Conservation (phyloP, 2,888 invertebrate genomes). For the Amphipoea lucens region DNA sequence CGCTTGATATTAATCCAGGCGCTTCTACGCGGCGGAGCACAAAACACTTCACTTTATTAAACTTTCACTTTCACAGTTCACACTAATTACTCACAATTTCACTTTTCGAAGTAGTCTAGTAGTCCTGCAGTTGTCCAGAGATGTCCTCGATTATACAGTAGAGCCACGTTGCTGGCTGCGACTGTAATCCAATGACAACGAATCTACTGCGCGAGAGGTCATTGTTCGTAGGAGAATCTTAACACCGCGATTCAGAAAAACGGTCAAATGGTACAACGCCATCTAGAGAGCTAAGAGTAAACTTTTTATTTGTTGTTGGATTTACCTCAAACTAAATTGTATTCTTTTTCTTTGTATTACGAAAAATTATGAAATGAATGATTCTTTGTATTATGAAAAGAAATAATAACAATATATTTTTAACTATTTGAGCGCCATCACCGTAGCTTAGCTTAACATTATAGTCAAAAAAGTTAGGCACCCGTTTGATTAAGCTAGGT, state of each 20-base stretch:
- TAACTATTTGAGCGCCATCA: neutral
- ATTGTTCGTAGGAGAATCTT: conserved; percentile 47
- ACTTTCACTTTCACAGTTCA: neutral
- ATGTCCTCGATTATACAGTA: neutral
- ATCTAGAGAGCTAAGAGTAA: conserved; percentile 45
- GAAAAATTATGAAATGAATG: neutral
- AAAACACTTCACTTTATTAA: neutral
- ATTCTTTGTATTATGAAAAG: neutral
- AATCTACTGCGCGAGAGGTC: conserved; percentile 6
- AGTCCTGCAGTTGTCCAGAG: neutral
- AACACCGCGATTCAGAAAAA: conserved; percentile 54
- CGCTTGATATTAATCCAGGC: conserved; percentile 2
- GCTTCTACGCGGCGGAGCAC: neutral
- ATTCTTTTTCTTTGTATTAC: neutral
- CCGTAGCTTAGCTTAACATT: neutral
- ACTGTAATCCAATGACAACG: neutral
- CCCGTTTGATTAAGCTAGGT: neutral
- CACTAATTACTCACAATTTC: neutral
- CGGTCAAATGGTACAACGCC: conserved; percentile 44
- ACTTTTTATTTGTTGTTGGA: conserved; percentile 20
- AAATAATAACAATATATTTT: neutral
- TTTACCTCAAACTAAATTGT: too few species aligned
- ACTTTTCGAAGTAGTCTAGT: neutral
- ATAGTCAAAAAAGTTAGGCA: neutral
- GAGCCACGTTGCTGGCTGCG: conserved; percentile 41